Evolutionary conservation across 2,113 vertebrate species (phyloP).

Genomic region (Esox niger): DNA sequence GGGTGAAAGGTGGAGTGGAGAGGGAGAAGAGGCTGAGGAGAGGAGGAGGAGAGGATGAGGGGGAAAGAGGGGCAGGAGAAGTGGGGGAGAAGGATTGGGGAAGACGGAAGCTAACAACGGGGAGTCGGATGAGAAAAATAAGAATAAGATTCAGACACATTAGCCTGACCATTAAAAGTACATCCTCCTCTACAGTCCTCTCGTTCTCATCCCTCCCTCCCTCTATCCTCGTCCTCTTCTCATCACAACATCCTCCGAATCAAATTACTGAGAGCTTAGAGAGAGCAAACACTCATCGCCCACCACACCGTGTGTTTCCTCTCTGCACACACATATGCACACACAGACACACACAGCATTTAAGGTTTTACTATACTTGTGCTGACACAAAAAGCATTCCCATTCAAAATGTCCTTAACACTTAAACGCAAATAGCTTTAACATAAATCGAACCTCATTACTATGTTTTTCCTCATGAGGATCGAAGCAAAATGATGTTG

Average conservation of each 20-base stretch:
- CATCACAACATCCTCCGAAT: constrained; percentile 25
- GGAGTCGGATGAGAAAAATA: not conserved
- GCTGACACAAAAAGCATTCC: too few species aligned
- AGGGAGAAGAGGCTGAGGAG: not conserved
- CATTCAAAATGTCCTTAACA: too few species aligned
- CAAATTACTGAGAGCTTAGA: constrained; percentile 24
- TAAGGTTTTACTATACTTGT: too few species aligned
- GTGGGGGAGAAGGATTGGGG: constrained; percentile 5
- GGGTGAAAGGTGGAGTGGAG: too few species aligned
- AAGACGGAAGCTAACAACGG: not conserved
- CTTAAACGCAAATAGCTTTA: too few species aligned
- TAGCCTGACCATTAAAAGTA: not conserved
- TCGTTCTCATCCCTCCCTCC: not conserved
- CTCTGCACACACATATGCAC: constrained; percentile 9
- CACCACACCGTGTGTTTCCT: constrained; percentile 7
- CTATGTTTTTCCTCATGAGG: too few species aligned
- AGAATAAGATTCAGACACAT: not conserved
- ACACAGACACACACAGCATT: not conserved
- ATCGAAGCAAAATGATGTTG: too few species aligned
- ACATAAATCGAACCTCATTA: too few species aligned
- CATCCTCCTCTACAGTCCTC: constrained; percentile 13
- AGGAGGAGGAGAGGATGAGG: not conserved
- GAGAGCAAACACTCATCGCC: not conserved
- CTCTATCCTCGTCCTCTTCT: not conserved
- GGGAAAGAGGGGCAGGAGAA: not conserved